Percentiles rank a stretch among this genome's conserved stretches.
Evolutionary conservation across 2,797 vertebrate species (phyloP).

Genomic region (Molothrus ater): DNA sequence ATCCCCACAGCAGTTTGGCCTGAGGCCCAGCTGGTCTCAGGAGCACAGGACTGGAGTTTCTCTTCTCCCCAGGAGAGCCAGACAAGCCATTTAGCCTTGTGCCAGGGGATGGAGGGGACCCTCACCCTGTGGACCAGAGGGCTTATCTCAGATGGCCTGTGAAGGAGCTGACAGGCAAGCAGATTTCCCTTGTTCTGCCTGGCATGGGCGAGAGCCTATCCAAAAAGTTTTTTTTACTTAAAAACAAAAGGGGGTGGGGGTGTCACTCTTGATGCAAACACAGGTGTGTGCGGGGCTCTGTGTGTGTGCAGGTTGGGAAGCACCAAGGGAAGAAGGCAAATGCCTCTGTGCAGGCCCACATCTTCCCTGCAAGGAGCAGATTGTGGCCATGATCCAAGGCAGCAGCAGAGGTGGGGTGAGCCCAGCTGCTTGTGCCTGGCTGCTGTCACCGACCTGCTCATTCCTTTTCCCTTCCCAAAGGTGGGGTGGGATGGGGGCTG

Average conservation of each 20-base stretch:
- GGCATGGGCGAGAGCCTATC: not conserved
- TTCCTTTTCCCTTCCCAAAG: not conserved
- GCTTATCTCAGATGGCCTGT: slow-evolving; percentile 23
- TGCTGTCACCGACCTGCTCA: fast-evolving
- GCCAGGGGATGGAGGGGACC: not conserved
- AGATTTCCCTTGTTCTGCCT: not conserved
- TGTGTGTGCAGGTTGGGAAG: not conserved
- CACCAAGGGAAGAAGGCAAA: not conserved
- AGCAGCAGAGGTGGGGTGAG: not conserved
- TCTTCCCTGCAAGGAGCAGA: not conserved
- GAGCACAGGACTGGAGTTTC: not conserved
- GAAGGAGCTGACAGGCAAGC: slow-evolving; percentile 23
- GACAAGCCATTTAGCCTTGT: slow-evolving; percentile 1
- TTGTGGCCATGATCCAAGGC: not conserved
- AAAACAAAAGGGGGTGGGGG: not conserved
- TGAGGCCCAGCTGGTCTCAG: not conserved
- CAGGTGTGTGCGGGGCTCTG: not conserved
- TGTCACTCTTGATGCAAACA: not conserved
- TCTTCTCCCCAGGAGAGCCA: slow-evolving; percentile 37
- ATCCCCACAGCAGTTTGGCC: not conserved
- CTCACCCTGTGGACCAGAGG: not conserved
- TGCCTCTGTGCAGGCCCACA: fast-evolving
- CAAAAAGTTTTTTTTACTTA: not conserved
- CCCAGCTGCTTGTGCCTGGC: not conserved
- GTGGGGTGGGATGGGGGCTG: not conserved